A percentile compares a stretch with the other conserved stretches of the same genome.
phyloP scores from a whole-genome alignment of 2,113 vertebrate species.

The Elachura formosa region DNA sequence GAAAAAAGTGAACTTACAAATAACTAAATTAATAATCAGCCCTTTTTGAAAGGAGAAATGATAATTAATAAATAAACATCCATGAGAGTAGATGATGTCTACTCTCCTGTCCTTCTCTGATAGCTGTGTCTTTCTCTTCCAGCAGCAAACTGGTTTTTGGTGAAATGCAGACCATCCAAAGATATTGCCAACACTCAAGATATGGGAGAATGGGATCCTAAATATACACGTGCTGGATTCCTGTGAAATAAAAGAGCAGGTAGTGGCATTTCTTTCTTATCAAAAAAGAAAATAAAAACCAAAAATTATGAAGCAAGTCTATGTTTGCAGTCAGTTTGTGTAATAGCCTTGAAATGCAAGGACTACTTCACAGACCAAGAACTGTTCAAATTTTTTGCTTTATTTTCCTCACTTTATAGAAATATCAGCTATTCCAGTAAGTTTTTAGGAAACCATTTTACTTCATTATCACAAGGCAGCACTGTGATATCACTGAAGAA shows the following conservation, averaged over 20 bases:
- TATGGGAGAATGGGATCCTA: background rate
- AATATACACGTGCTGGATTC: background rate
- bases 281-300: background rate
- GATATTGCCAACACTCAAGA: background rate
- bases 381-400: background rate
- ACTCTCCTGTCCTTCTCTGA: background rate
- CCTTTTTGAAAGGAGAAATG: background rate
- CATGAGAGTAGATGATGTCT: background rate
- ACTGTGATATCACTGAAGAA: background rate
- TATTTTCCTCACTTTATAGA: background rate
- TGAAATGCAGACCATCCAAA: background rate
- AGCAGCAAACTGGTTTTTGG: background rate
- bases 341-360: background rate
- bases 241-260: background rate
- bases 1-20: background rate
- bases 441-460: background rate
- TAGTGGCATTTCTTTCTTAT: background rate
- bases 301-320: background rate
- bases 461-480: background rate
- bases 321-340: background rate
- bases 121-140: background rate
- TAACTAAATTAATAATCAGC: background rate
- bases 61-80: background rate
- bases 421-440: background rate
- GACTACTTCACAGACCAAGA: background rate